A percentile compares a stretch with the other conserved stretches of the same genome.
Evolutionary conservation across 2,797 vertebrate species (phyloP).

Genomic region (Triplophysa bombifrons): DNA sequence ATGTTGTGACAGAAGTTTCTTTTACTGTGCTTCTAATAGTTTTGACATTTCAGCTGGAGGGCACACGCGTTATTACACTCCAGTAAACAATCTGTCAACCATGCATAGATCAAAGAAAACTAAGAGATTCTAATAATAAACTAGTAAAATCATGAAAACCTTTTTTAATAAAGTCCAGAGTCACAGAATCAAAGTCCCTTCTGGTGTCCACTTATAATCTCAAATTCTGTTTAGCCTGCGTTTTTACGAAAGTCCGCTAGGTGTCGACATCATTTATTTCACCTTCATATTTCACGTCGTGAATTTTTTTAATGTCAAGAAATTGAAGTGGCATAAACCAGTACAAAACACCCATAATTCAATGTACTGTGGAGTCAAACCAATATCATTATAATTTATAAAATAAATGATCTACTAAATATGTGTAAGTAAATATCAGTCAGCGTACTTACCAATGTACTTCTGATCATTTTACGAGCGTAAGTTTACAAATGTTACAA

Average conservation of each 20-base stretch:
- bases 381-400: background rate
- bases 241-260: background rate
- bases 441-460: too few relatives aligned
- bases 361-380: background rate
- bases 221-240: background rate
- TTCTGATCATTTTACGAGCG: too few relatives aligned
- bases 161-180: background rate
- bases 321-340: background rate
- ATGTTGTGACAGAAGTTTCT: background rate
- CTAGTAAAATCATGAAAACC: background rate
- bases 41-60: constrained; percentile 21
- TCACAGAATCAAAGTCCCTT: background rate
- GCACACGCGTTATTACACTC: constrained; percentile 5
- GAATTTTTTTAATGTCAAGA: background rate
- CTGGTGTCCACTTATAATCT: background rate
- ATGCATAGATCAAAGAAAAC: background rate
- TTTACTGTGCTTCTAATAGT: background rate
- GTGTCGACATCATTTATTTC: background rate
- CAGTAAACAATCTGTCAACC: background rate
- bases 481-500: background rate
- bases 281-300: background rate
- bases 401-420: background rate
- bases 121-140: constrained; percentile 3
- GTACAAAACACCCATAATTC: background rate
- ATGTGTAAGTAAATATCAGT: background rate